Conservation (phyloP, 2,888 invertebrate genomes). For the Catotricha subobsoleta region DNA sequence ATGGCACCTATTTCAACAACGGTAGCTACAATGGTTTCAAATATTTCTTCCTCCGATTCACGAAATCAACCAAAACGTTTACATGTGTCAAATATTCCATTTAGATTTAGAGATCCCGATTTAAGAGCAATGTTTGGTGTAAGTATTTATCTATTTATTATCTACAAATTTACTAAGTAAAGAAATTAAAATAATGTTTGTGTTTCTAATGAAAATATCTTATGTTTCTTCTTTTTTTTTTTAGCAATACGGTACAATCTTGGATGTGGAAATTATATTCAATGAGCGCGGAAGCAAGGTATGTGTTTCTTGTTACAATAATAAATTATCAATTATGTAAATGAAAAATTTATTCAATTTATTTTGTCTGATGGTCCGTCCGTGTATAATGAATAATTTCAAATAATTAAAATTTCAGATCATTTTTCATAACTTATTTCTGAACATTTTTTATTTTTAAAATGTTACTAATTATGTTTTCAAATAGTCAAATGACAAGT, state of each 20-base stretch:
- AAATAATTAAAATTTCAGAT: too few species aligned
- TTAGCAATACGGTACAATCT: conserved; percentile 96
- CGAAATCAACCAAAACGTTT: conserved; percentile 76
- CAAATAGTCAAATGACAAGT: too few species aligned
- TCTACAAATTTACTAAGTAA: not conserved
- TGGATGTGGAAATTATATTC: conserved; percentile 99
- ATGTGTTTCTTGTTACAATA: too few species aligned
- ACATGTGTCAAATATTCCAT: conserved; percentile 99
- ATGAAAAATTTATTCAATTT: too few species aligned
- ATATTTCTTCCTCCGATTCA: conserved; percentile 38
- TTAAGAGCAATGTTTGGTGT: conserved; percentile 97
- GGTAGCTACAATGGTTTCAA: conserved; percentile 28
- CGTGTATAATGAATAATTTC: too few species aligned
- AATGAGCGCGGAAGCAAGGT: conserved; percentile 99
- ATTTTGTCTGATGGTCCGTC: too few species aligned
- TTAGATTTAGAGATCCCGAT: conserved; percentile 97
- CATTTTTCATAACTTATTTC: too few species aligned
- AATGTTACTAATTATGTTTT: too few species aligned
- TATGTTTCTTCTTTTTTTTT: conserved; percentile 25
- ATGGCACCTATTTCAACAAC: conserved; percentile 19
- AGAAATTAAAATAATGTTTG: not conserved
- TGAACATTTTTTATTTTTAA: too few species aligned
- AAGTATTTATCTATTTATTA: too few species aligned
- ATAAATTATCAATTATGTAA: too few species aligned
- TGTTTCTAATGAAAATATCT: not conserved